phyloP scores from a whole-genome alignment of 2,113 vertebrate species.

The Sus scrofa region T2T-Sscrofa CM000812.6:216937001-216937500 shows the following conservation, averaged over 20 bases:
- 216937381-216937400: no score
- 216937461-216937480: no score
- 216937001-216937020: neutral
- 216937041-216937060: slow-evolving; percentile 38
- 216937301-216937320: no score
- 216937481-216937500: no score
- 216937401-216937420: no score
- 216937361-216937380: no score
- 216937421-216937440: no score
- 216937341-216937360: no score
- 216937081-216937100: neutral
- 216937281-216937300: neutral
- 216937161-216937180: neutral
- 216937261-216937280: slow-evolving; percentile 3
- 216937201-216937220: neutral
- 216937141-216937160: neutral
- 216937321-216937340: no score
- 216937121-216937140: neutral
- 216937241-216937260: neutral
- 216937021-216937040: slow-evolving; percentile 19
- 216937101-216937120: neutral
- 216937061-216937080: neutral
- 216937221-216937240: neutral
- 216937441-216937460: no score
- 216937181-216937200: neutral